phyloP scores from a whole-genome alignment of 1,140 invertebrate genomes.

The Penaeus chinensis region DNA sequence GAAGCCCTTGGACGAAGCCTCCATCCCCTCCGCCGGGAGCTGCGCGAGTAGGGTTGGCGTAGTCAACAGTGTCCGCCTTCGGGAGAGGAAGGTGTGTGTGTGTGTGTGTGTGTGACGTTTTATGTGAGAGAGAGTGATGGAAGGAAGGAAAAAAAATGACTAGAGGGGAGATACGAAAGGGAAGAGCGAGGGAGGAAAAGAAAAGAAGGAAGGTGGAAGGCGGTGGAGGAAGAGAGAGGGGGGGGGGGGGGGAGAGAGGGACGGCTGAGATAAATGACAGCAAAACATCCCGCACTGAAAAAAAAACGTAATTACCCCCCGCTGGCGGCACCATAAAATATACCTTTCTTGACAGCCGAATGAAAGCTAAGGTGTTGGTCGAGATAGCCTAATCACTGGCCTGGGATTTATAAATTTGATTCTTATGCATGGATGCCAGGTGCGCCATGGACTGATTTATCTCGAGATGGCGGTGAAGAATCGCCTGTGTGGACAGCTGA shows the following conservation, averaged over 20 bases:
- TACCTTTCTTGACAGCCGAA: slow-evolving; percentile 36
- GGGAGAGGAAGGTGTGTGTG: too few relatives aligned
- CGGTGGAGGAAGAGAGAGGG: not conserved
- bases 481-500: slow-evolving; percentile 23
- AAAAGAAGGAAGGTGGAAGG: not conserved
- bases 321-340: slow-evolving; percentile 45
- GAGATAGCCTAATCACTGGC: slow-evolving; percentile 52
- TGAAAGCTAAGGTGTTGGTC: slow-evolving; percentile 57
- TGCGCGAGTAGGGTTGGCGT: too few relatives aligned
- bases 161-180: not conserved
- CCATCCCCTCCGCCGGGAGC: too few relatives aligned
- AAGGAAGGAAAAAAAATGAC: not conserved
- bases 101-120: too few relatives aligned
- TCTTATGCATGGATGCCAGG: slow-evolving; percentile 55
- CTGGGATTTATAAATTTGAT: slow-evolving; percentile 54
- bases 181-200: not conserved
- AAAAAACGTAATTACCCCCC: slow-evolving; percentile 44
- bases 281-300: slow-evolving; percentile 17
- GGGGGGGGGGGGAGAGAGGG: not conserved
- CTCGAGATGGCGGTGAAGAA: not conserved
- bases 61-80: too few relatives aligned
- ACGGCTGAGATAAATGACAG: slow-evolving; percentile 22
- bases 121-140: too few relatives aligned
- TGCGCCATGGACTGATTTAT: slow-evolving; percentile 48
- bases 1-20: too few relatives aligned